Base-by-base conservation (phyloP, 1,140 invertebrate genomes). In the Xylocopa sonorina region DNA sequence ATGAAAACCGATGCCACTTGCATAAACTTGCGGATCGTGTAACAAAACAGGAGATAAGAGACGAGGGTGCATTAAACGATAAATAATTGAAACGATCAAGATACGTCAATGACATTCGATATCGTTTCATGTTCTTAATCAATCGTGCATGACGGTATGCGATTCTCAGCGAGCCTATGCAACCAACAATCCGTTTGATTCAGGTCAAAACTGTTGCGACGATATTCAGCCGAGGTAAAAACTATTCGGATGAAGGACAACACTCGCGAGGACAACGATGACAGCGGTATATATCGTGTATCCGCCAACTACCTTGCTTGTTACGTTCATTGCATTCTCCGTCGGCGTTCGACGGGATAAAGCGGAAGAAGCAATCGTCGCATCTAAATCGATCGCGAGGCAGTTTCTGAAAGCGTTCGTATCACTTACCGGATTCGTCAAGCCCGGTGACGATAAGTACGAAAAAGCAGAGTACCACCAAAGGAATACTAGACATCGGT, bases 371-470 rank as follows among this genome's bases (percentile, higher is more conserved):
- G 2, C 7, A 12, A 14, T 12, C 34, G 63, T 72, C 16, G 24
- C n/a, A 10, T 27, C 14, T 3, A 4, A 38, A 24, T 62, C 34
- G 43, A 53, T 58, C 53, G 9, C 21, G 27, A 6, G 71, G 0
- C n/a, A 12, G 18, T 32, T 50, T 24, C 5, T 9, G 7, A 41
- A 43, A 64, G n/a, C 10, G 16, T 50, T 29, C 69, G 27, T 46
- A 6, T 16, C 29, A 87, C 86, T 89, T 74, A 91, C 90, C 90
- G 50, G 83, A 72, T 60, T 87, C 82, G 41, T 88, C 81, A 58
- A 86, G 72, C 71, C 81, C 85, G 67, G 81, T 78, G 9, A 77
- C 58, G 73, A 86, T 63, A 46, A 89, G 57, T 63, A 84, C 74
- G 50, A 89, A 67, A 75, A 71, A 82, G 64, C 58, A 87, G 58